Percentiles rank a stretch among this genome's conserved stretches.
Evolutionary conservation across 2,113 vertebrate species (phyloP).

Genomic region (Cryptomyrus ogoouensis): DNA sequence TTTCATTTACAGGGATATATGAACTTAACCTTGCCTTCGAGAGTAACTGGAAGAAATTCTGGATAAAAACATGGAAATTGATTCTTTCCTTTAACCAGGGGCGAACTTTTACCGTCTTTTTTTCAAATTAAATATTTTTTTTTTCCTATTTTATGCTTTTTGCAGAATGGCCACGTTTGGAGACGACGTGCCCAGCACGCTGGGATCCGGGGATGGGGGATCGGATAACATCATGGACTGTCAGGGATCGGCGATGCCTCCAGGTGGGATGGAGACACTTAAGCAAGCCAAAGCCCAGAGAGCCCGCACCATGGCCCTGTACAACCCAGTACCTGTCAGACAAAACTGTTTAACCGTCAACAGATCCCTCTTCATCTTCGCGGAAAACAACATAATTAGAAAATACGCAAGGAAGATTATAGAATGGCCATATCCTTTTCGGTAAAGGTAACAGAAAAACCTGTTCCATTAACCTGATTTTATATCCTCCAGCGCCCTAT

Average conservation of each 20-base stretch:
- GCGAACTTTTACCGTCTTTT: constrained; percentile 28
- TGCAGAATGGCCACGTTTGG: constrained; percentile 95
- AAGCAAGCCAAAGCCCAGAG: constrained; percentile 92
- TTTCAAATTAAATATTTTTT: constrained; percentile 39
- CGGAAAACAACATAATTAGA: constrained; percentile 91
- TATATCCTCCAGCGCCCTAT: background rate
- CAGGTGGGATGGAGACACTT: constrained; percentile 70
- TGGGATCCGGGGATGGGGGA: constrained; percentile 77
- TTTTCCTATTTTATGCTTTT: constrained; percentile 30
- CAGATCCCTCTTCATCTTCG: constrained; percentile 95
- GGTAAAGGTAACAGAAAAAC: constrained; percentile 17
- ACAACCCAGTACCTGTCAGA: constrained; percentile 88
- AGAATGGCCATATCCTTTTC: constrained; percentile 99
- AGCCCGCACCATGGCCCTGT: constrained; percentile 95
- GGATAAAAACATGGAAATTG: constrained; percentile 27
- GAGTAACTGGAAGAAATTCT: constrained; percentile 17
- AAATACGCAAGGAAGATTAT: constrained; percentile 90
- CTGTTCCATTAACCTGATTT: background rate
- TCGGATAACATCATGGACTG: constrained; percentile 73
- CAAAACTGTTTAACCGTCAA: constrained; percentile 98
- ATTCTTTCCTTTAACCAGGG: constrained; percentile 16
- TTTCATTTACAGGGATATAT: constrained; percentile 1
- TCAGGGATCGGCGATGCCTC: constrained; percentile 65
- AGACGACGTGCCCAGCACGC: constrained; percentile 78
- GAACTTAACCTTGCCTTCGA: background rate